Percentiles rank a stretch among this genome's conserved stretches.
These are phyloP conservation scores for Eupithecia dodoneata DNA, from an alignment of 2,888 invertebrate genomes.

Conservation along the genomic window DNA sequence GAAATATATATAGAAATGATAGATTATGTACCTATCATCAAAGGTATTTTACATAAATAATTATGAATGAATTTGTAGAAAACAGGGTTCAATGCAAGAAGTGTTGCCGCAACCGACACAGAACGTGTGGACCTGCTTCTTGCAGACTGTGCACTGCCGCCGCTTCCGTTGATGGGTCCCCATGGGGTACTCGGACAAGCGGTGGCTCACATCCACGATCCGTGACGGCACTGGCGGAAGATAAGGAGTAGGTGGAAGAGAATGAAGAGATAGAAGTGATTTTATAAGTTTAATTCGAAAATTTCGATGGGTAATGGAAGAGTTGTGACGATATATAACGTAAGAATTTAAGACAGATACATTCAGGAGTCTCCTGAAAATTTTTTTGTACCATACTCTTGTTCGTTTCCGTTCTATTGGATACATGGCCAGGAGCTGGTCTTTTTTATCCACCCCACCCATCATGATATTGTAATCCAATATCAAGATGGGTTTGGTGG, in stretches of 20 bases:
- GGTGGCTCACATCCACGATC: slow-evolving; percentile 2
- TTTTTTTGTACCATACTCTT: slow-evolving; percentile 46
- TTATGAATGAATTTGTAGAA: too few species aligned
- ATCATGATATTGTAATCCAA: slow-evolving; percentile 27
- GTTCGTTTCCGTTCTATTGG: slow-evolving; percentile 45
- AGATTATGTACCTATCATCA: too few species aligned
- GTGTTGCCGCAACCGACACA: slow-evolving; percentile 18
- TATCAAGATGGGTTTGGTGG: slow-evolving; percentile 38
- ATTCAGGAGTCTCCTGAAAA: slow-evolving; percentile 40
- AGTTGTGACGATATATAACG: slow-evolving; percentile 27
- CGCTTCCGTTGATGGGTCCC: slow-evolving; percentile 7
- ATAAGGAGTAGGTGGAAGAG: not conserved
- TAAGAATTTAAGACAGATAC: slow-evolving; percentile 36
- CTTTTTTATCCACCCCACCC: too few species aligned
- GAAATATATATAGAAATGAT: too few species aligned
- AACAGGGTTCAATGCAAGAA: too few species aligned
- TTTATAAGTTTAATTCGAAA: slow-evolving; percentile 17
- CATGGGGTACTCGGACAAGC: slow-evolving; percentile 2
- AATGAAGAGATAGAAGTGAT: slow-evolving; percentile 11
- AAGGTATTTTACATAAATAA: too few species aligned
- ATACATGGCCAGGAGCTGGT: slow-evolving; percentile 41
- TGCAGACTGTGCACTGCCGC: slow-evolving; percentile 2
- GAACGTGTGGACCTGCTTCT: slow-evolving; percentile 13
- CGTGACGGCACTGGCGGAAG: slow-evolving; percentile 6
- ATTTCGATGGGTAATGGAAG: slow-evolving; percentile 19